Base-by-base conservation (phyloP, 2,888 invertebrate species). In the Anaspis maculata region DNA sequence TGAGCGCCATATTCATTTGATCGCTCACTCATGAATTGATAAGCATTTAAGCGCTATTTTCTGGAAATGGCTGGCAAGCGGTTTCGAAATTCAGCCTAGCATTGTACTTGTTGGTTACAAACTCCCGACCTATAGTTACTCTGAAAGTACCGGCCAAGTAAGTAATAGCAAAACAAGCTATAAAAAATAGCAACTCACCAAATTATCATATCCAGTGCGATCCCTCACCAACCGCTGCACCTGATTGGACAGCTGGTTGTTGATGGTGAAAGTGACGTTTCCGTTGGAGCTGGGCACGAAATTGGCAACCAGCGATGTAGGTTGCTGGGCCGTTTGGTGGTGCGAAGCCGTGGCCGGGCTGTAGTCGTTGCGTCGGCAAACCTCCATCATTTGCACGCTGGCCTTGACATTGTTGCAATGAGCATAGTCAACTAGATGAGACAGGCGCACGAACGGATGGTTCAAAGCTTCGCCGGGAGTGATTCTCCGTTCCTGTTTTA, bases 381-480 rank as follows among this genome's bases (percentile, higher is more conserved):
- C 78, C 71, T 96, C 95, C 95, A 96, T 96, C 86, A 95, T 94
- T 64, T 94, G 91, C 11, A 95, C 91, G 56, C 91, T 91, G 13
- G 94, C 90, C 67, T 96, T 95, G 13, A 95, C 94, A 67, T 92
- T 94, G 69, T 90, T 89, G 64, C 94, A 94, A 62, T 95, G 94
- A 9, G 92, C 91, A 68, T 94, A 96, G 66, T 96, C 95, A 3
- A 92, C 85, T 33, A 96, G 73, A 64, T 96, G 95, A 1, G 89
- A 86, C 44, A 96, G 71, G 21, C 88, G 85, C 25, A 95, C 92
- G 66, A 96, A 96, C 23, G 90, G 85, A 69, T 96, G 96, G 66
- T 90, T 90, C 49, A 96, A 64, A 7, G 96, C 96, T 67, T 95
- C 94, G 21, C 89, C 90, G 0, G 98, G 98, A 12, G 89, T 91